Evolutionary conservation across 2,888 invertebrate genomes (phyloP), one percentile per base, ranked within the genome.

Genomic region (Drosophila incognita): DNA sequence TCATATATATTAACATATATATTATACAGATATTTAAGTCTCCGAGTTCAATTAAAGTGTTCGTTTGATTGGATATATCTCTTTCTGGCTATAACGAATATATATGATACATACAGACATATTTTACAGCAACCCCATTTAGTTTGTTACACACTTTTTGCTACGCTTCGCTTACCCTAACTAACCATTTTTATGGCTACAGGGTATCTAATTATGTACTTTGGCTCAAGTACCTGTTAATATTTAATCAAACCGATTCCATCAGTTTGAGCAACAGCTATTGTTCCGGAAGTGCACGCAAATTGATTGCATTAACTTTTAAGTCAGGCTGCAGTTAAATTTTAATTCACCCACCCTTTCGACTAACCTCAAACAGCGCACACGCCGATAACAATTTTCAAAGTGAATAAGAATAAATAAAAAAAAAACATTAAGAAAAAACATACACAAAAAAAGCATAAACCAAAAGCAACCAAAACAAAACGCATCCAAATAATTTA

Each of bases 401-500:
- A 80, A 71, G 69, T 70, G 80, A 81, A 72, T 53, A 52, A 67
- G 29, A 72, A 29, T 51, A 24, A 15, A 46, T 2, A 5, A n/a
- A 10, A 11, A 10, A 40, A 40, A 10, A n/a, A 27, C 8, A 60
- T 33, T 33, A 71, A 46, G 38, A n/a, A 35, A n/a, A 42, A 46
- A 49, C 3, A 42, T 11, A 49, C 1, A 21, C 7, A 40, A n/a
- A 53, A 54, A 54, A 66, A 74, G 61, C 79, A 49, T 36, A 68
- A 74, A 69, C 70, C 69, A 67, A 76, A 79, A 73, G 36, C 40
- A 79, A 76, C 35, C 52, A 73, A 61, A 71, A 75, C 52, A 60
- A 70, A 61, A 70, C 65, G 74, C 68, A 76, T 76, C 77, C 78
- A 80, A 80, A 81, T 68, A 82, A 65, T 82, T 72, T 54, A 87